These are phyloP conservation scores for Brachionus calyciflorus DNA, from an alignment of 1,140 invertebrate species.

Conservation along the genomic window DNA sequence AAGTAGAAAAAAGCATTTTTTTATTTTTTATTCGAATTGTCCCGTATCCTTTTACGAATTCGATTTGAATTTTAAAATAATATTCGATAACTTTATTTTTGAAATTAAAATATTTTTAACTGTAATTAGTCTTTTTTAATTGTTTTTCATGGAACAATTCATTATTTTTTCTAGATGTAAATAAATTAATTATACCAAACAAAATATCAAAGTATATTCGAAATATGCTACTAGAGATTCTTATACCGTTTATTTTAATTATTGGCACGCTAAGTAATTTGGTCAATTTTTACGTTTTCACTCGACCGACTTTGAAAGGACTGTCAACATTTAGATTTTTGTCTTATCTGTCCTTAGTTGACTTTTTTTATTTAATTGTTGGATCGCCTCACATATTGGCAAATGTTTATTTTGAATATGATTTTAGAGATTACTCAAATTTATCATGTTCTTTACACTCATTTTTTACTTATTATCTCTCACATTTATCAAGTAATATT, in stretches of 20 bases:
- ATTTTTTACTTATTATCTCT: constrained; percentile 41
- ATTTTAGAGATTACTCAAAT: constrained; percentile 27
- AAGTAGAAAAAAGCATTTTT: too few relatives aligned
- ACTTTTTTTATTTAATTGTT: constrained; percentile 17
- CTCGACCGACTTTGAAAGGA: constrained; percentile 1
- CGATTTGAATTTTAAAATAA: too few relatives aligned
- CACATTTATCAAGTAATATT: constrained; percentile 43
- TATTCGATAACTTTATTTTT: too few relatives aligned
- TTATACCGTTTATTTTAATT: constrained; percentile 11
- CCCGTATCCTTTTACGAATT: too few relatives aligned
- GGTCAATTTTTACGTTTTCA: constrained; percentile 31
- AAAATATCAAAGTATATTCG: too few relatives aligned
- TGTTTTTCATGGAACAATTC: too few relatives aligned
- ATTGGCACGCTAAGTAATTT: constrained; percentile 2
- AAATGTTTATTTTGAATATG: constrained; percentile 32
- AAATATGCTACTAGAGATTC: constrained; percentile 28
- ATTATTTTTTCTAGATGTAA: constrained; percentile 24
- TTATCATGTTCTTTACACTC: constrained; percentile 27
- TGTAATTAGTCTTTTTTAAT: too few relatives aligned
- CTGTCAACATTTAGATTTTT: constrained; percentile 42
- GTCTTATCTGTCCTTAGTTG: constrained; percentile 37
- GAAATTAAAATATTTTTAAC: too few relatives aligned
- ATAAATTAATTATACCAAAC: too few relatives aligned
- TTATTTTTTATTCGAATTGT: too few relatives aligned
- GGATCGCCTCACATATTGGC: constrained; percentile 18